A percentile compares a stretch with the other conserved stretches of the same genome.
phyloP scores from a whole-genome alignment of 2,888 invertebrate species.

The Drosophila trichaetosa region DNA sequence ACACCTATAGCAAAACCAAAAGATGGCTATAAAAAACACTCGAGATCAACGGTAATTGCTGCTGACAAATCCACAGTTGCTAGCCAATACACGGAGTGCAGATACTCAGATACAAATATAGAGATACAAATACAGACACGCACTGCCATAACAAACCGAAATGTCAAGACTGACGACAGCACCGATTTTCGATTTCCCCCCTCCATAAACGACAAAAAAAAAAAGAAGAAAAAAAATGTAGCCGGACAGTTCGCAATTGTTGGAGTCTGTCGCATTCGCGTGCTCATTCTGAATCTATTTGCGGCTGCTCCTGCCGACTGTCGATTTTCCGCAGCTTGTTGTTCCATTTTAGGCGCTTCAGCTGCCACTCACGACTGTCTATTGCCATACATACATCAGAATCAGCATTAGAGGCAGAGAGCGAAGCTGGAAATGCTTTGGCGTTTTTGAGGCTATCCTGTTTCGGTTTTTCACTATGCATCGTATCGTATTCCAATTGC shows the following conservation, averaged over 20 bases:
- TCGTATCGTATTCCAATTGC: constrained; percentile 39
- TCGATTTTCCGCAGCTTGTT: constrained; percentile 42
- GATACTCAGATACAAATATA: constrained; percentile 17
- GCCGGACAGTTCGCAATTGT: constrained; percentile 65
- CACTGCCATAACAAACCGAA: constrained; percentile 63
- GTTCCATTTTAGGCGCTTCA: constrained; percentile 87
- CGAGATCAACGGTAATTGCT: constrained; percentile 76
- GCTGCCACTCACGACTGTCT: constrained; percentile 58
- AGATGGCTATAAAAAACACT: constrained; percentile 69
- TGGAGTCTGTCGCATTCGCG: constrained; percentile 52
- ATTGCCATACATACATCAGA: constrained; percentile 60
- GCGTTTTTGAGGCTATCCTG: constrained; percentile 43
- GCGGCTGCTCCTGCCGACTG: constrained; percentile 81
- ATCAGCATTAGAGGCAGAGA: constrained; percentile 66
- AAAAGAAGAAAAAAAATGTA: constrained; percentile 20
- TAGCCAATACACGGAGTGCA: constrained; percentile 20
- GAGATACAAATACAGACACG: constrained; percentile 28
- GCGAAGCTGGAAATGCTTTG: constrained; percentile 68
- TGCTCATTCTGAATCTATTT: constrained; percentile 83
- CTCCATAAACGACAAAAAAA: neutral
- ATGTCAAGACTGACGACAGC: constrained; percentile 58
- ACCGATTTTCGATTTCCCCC: constrained; percentile 13
- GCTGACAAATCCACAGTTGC: constrained; percentile 69
- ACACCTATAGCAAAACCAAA: constrained; percentile 21
- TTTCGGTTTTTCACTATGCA: constrained; percentile 14